phyloP scores from a whole-genome alignment of 2,797 vertebrate genomes.

The Hipposideros larvatus region DNA sequence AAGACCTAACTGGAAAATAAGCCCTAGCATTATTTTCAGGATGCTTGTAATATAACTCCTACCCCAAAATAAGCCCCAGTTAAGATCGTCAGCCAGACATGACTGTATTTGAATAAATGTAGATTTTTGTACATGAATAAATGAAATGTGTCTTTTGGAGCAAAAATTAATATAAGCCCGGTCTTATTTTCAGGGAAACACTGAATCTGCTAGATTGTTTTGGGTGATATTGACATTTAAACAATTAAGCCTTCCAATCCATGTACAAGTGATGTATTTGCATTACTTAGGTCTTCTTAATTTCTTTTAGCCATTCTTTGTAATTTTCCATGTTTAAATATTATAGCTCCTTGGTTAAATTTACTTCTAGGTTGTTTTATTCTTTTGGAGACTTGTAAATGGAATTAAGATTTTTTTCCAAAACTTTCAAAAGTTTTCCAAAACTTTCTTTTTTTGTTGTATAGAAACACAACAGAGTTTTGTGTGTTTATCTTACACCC shows the following conservation, averaged over 20 bases:
- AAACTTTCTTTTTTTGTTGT: background rate
- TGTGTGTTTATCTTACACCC: background rate
- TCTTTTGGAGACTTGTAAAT: background rate
- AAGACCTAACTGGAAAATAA: too few species aligned
- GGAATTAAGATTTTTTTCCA: background rate
- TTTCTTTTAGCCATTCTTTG: background rate
- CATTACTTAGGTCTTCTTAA: background rate
- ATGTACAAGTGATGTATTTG: background rate
- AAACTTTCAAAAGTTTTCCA: background rate
- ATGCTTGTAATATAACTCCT: too few species aligned
- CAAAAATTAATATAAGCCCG: too few species aligned
- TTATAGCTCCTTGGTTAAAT: background rate
- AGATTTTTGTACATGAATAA: too few species aligned
- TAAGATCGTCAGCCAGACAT: too few species aligned
- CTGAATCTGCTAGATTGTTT: background rate
- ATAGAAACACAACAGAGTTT: background rate
- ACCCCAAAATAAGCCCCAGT: too few species aligned
- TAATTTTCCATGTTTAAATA: background rate
- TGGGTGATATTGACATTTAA: background rate
- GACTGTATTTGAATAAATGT: too few species aligned
- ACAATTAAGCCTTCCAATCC: background rate
- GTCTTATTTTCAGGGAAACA: too few species aligned
- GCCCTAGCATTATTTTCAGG: too few species aligned
- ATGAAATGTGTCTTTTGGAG: too few species aligned
- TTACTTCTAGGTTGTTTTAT: background rate